Percentiles rank a stretch among this genome's conserved stretches.
Conservation (phyloP, 2,113 vertebrate genomes). For the Aptenodytes forsteri region DNA sequence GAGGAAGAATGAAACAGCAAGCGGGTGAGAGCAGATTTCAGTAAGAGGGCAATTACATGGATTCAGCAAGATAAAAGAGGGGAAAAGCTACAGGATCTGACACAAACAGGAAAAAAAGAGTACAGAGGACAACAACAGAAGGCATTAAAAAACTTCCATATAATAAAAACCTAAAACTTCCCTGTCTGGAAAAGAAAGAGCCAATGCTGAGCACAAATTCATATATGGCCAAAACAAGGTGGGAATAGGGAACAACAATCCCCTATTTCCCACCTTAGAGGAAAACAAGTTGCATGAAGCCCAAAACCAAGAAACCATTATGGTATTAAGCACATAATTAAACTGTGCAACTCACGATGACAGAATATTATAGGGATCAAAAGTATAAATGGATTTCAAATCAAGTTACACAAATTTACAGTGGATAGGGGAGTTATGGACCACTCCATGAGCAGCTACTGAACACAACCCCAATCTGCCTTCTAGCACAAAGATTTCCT, state of each 20-base stretch:
- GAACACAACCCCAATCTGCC: not conserved
- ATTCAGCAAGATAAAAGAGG: not conserved
- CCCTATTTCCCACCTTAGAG: not conserved
- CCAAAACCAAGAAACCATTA: not conserved
- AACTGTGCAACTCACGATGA: not conserved
- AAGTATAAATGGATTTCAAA: not conserved
- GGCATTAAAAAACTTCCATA: not conserved
- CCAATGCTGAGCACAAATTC: not conserved
- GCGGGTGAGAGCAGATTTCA: not conserved
- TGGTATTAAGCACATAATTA: not conserved
- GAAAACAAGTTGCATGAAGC: not conserved
- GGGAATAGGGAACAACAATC: not conserved
- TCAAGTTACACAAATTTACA: not conserved
- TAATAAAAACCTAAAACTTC: not conserved
- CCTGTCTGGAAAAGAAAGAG: not conserved
- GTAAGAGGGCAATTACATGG: not conserved
- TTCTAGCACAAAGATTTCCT: not conserved
- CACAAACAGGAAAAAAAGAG: not conserved
- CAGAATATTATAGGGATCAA: not conserved
- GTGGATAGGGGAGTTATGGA: not conserved
- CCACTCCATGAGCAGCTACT: not conserved
- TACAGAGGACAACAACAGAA: not conserved
- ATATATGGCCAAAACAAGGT: not conserved
- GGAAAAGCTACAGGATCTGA: not conserved
- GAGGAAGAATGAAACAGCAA: not conserved